Evolutionary conservation across 2,797 vertebrate species (phyloP), one percentile per base, ranked within the genome.

Genomic region (Anguilla pacifica): DNA sequence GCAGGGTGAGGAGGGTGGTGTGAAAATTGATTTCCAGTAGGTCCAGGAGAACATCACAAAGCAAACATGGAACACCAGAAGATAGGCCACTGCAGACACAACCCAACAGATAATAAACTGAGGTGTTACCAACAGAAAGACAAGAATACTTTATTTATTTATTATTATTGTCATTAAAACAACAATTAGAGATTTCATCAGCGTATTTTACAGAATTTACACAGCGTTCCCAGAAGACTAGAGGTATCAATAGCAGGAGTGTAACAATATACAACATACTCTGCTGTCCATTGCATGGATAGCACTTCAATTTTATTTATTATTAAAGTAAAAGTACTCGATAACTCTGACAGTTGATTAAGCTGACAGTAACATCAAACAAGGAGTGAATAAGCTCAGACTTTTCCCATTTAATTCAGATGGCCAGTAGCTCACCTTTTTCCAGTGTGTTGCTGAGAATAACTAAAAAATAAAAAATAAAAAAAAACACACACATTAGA

Each of bases 1-100:
- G 92, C 95, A 97, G 64, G 99, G 98, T 57, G 96, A 94, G 35
- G 97, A 94, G 5, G 97, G 97, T 79, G 97, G 96, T 86, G 98
- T 99, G 85, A 99, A 99, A 93, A 99, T 97, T 90, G 99, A 97
- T 93, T 98, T 99, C 98, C 98, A 99, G 43, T 99, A 99, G 0
- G 99, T 98, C 98, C 98, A 99, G 88, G 96, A 95, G 92, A 99
- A 99, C 95, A 99, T 98, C 91, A 97, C 95, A 93, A 99, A 99
- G 92, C 98, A 97, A 90, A 97, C 94, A 91, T 99, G 99, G 94
- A 99, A 99, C 64, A 98, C 93, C 88, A 96, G 92, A 86, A 99
- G 96, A 95, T 99, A 99, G 90, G 94, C 93, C 94, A 96, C 99
- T 99, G 95, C 86, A 95, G 90, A 87, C 81, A 91, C 87, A 93